Base-by-base conservation (phyloP, 2,888 invertebrate species). In the Octonoba sinensis region DNA sequence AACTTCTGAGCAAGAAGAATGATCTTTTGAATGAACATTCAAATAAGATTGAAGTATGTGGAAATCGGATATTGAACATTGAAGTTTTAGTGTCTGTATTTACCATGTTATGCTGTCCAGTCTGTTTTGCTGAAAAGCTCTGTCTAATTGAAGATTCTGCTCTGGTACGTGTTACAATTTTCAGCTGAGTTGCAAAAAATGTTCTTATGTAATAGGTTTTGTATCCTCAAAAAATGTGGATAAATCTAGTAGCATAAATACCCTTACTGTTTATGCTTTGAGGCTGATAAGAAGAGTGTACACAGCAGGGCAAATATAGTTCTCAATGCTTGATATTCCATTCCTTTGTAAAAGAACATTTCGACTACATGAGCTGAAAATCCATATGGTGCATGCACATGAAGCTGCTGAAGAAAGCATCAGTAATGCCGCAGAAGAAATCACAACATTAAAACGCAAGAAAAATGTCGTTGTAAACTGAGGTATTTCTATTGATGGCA, bases 341-440 rank as follows among this genome's bases (percentile, higher is more conserved):
- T 69, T 54, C 18, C 46, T 69, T 13, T 51, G 27, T 1, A 69
- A 69, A 16, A 13, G 1, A 18, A 36, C 56, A 27, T 69, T 56
- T 18, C 11, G 18, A 69, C 20, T 8, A 2, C 36, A 36, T 11
- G 27, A 56, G 18, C 0, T 69, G 16, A 59, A 62, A 24, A 20
- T 62, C 8, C 56, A 20, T n/a, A 47, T 47, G 47, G 65, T 12
- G n/a, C n/a, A n/a, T 18, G 54, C 54, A 27, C 51, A 3, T 67
- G n/a, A 69, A 56, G 69, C 56, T 56, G 56, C 72, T 44, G 3
- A 36, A 36, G 22, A 56, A n/a, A 56, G 51, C n/a, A 69, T 69
- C 27, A 15, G 24, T 12, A n/a, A 69, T 22, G 24, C 36, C 36
- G 54, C 56, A 3, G 8, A 69, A 56, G 54, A 44, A 27, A 16